phyloP scores from a whole-genome alignment of 2,888 invertebrate species.

The Brachylomia viminalis region DNA sequence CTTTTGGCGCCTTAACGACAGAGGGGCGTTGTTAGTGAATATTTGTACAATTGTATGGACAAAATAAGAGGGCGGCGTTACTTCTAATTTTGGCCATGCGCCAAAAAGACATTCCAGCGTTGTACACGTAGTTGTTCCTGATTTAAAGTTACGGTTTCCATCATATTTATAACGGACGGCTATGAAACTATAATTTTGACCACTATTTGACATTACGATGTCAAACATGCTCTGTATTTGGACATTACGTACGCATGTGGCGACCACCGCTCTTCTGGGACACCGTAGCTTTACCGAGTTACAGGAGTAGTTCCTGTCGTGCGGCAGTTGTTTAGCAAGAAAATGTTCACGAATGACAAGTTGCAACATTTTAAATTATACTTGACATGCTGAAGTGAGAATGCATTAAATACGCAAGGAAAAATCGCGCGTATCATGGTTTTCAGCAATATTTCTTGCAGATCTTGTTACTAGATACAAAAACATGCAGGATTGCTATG shows the following conservation, averaged over 20 bases:
- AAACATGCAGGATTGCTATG: too few species aligned
- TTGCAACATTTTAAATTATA: neutral
- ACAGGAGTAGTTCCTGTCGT: neutral
- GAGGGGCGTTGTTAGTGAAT: neutral
- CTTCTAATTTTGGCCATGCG: neutral
- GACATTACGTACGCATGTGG: too few species aligned
- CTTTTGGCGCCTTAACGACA: neutral
- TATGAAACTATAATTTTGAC: too few species aligned
- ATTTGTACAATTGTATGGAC: neutral
- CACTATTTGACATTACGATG: too few species aligned
- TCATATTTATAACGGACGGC: too few species aligned
- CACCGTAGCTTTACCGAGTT: too few species aligned
- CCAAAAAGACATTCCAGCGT: neutral
- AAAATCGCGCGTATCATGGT: neutral
- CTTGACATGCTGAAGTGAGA: neutral
- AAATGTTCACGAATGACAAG: neutral
- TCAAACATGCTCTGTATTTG: too few species aligned
- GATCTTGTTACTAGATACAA: neutral
- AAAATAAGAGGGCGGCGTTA: neutral
- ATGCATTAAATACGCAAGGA: neutral
- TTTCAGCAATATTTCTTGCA: neutral
- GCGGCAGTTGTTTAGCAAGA: neutral
- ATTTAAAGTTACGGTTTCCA: too few species aligned
- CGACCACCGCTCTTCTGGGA: too few species aligned
- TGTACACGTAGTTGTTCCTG: neutral